Percentiles rank a stretch among this genome's conserved stretches.
Evolutionary conservation across 2,797 vertebrate genomes (phyloP).

Genomic region (Zenarchopterus dispar): DNA sequence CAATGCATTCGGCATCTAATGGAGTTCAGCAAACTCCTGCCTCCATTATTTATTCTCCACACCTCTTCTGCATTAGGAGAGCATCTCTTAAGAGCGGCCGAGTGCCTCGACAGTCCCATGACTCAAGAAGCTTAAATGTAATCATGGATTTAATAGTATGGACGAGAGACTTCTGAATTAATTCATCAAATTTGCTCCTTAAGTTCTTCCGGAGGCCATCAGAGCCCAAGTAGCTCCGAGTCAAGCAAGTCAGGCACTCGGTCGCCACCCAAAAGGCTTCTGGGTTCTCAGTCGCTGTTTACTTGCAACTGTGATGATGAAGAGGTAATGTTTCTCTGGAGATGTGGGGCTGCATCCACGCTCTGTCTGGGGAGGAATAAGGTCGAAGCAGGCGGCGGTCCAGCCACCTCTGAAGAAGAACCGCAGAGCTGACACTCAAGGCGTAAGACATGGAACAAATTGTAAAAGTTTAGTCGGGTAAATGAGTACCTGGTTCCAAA

Average conservation of each 20-base stretch:
- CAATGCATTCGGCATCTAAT: constrained; percentile 7
- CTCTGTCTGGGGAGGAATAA: constrained; percentile 1
- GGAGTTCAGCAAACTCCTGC: constrained; percentile 16
- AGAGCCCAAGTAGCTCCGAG: constrained; percentile 33
- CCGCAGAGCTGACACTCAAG: constrained; percentile 48
- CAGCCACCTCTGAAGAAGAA: constrained; percentile 17
- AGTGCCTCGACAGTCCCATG: constrained; percentile 46
- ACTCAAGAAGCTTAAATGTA: constrained; percentile 35
- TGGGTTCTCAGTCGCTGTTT: constrained; percentile 79
- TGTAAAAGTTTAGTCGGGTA: constrained; percentile 3
- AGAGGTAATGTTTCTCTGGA: constrained; percentile 82
- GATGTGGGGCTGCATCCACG: constrained; percentile 61
- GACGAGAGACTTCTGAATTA: constrained; percentile 6
- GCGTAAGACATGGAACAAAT: constrained; percentile 6
- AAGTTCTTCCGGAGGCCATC: too few species aligned
- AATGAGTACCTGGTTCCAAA: constrained; percentile 5
- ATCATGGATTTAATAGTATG: constrained; percentile 18
- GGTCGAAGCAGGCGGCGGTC: constrained; percentile 29
- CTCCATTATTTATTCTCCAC: constrained; percentile 39
- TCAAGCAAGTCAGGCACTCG: constrained; percentile 70
- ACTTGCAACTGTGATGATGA: constrained; percentile 78
- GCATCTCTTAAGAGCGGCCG: constrained; percentile 71
- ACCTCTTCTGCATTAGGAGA: constrained; percentile 64
- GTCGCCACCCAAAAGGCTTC: constrained; percentile 76
- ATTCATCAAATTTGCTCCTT: background rate